Percentiles rank a stretch among this genome's conserved stretches.
Evolutionary conservation across 1,140 invertebrate genomes (phyloP).

Genomic region (Drosophila nikananu): DNA sequence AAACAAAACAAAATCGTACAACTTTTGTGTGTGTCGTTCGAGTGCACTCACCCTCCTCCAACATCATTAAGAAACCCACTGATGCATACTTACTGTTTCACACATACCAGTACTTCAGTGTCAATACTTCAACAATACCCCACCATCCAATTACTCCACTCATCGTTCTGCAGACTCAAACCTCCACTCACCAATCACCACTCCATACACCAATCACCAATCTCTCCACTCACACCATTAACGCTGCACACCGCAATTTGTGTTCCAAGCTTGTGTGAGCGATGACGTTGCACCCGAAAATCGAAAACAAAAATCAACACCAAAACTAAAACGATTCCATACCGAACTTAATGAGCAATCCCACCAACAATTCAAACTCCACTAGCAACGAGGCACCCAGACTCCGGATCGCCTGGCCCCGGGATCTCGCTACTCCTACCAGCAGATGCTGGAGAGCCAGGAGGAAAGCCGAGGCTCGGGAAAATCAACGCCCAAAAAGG

Average conservation of each 20-base stretch:
- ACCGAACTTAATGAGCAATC: conserved; percentile 52
- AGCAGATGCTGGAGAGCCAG: conserved; percentile 71
- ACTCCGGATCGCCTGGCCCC: conserved; percentile 61
- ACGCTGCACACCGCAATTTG: conserved; percentile 51
- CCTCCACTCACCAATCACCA: conserved; percentile 5
- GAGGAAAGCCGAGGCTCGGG: conserved; percentile 17
- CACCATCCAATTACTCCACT: background rate
- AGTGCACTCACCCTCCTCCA: conserved; percentile 15
- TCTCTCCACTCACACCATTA: conserved; percentile 34
- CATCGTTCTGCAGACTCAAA: background rate
- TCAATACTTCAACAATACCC: conserved; percentile 1
- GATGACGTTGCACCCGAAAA: conserved; percentile 47
- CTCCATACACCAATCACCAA: background rate
- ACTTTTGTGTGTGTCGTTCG: conserved; percentile 45
- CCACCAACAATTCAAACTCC: conserved; percentile 56
- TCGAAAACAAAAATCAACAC: conserved; percentile 20
- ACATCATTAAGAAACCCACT: conserved; percentile 15
- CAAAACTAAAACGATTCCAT: conserved; percentile 42
- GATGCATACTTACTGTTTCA: conserved; percentile 21
- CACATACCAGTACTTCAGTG: background rate
- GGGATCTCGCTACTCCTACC: conserved; percentile 71
- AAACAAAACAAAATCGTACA: conserved; percentile 28
- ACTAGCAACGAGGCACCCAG: conserved; percentile 75
- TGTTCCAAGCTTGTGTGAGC: conserved; percentile 50
- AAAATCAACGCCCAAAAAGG: conserved; percentile 58